phyloP scores from a whole-genome alignment of 2,888 invertebrate species.

The Chromoteleia sp. region DNA sequence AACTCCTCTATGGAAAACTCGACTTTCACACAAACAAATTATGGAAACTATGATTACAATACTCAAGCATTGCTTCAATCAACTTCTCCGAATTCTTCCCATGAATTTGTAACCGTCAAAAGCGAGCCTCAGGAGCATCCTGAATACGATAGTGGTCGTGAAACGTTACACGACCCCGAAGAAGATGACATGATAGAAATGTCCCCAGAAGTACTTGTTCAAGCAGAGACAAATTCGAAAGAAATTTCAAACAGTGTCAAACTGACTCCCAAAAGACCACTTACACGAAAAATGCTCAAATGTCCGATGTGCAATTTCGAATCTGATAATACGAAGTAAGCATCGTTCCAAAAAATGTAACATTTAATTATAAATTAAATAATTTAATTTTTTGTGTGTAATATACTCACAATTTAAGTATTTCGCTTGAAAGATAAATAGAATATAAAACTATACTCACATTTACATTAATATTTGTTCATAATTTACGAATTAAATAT shows the following conservation, averaged over 20 bases:
- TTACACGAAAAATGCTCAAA: slow-evolving; percentile 32
- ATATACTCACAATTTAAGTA: no score
- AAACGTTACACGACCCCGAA: slow-evolving; percentile 41
- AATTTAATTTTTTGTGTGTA: no score
- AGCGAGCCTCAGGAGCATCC: slow-evolving; percentile 43
- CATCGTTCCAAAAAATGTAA: background rate
- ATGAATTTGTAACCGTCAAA: slow-evolving; percentile 27
- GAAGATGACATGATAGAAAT: slow-evolving; percentile 54
- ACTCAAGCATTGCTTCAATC: background rate
- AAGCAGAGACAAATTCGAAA: slow-evolving; percentile 33
- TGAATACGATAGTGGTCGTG: slow-evolving; percentile 46
- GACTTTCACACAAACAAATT: slow-evolving; percentile 4
- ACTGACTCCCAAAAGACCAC: slow-evolving; percentile 25
- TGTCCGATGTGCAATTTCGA: slow-evolving; percentile 53
- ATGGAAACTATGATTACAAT: slow-evolving; percentile 18
- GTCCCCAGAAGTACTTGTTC: slow-evolving; percentile 54
- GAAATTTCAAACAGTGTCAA: slow-evolving; percentile 8
- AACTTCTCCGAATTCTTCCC: slow-evolving; percentile 3
- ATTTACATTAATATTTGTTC: no score
- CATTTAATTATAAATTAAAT: no score
- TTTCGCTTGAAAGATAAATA: no score
- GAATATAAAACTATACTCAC: no score
- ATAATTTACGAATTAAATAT: no score
- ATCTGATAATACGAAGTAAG: slow-evolving; percentile 47
- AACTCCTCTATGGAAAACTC: slow-evolving; percentile 15